Conservation (phyloP, 1,140 invertebrate genomes). For the Panulirus ornatus region DNA sequence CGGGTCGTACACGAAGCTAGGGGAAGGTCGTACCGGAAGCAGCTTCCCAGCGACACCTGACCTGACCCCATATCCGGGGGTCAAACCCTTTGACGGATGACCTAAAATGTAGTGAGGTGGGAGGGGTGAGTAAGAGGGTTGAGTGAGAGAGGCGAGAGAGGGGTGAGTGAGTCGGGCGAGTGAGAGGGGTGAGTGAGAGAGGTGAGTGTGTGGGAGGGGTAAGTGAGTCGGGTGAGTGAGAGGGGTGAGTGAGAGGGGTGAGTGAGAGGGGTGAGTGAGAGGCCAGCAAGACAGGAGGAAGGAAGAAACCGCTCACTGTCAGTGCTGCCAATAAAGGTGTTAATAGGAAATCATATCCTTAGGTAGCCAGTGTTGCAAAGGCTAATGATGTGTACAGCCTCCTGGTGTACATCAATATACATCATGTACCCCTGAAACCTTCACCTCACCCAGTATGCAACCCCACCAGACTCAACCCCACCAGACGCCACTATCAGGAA, state of each 20-base stretch:
- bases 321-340: no score
- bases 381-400: no score
- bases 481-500: no score
- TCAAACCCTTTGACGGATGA: slow-evolving; percentile 1
- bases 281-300: not conserved
- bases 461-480: no score
- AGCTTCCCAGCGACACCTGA: not conserved
- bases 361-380: no score
- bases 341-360: no score
- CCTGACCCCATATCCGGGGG: not conserved
- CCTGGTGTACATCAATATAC: no score
- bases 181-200: not conserved
- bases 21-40: not conserved
- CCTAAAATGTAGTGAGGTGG: not conserved
- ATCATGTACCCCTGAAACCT: no score
- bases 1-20: no score
- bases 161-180: not conserved
- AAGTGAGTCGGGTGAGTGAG: not conserved
- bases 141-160: not conserved
- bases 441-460: no score
- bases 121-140: not conserved
- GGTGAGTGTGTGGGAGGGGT: not conserved
- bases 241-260: no score
- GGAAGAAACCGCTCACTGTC: no score
- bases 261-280: not conserved